Evolutionary conservation across 2,888 invertebrate genomes (phyloP).

Genomic region (Rutpela maculata): DNA sequence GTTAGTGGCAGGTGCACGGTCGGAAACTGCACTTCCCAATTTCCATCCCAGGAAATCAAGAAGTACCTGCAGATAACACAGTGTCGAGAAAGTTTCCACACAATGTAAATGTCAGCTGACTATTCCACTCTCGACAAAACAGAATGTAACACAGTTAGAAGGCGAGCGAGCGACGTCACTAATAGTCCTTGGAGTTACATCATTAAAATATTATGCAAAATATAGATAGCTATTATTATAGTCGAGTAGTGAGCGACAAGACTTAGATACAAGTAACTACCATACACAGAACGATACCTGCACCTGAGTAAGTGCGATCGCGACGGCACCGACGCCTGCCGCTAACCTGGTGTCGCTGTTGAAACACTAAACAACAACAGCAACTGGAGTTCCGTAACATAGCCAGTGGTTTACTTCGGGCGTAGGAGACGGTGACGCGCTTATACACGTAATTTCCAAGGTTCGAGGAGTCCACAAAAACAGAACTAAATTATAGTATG

Average conservation of each 20-base stretch:
- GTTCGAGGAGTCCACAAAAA: slow-evolving; percentile 34
- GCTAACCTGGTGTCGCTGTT: slow-evolving; percentile 34
- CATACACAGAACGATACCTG: slow-evolving; percentile 2
- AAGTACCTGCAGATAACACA: slow-evolving; percentile 27
- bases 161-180: slow-evolving; percentile 57
- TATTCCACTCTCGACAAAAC: slow-evolving; percentile 50
- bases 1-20: slow-evolving; percentile 26
- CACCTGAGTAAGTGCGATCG: slow-evolving; percentile 16
- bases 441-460: slow-evolving; percentile 48
- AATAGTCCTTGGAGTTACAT: slow-evolving; percentile 51
- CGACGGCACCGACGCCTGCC: slow-evolving; percentile 37
- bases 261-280: background rate
- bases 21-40: slow-evolving; percentile 25
- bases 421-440: slow-evolving; percentile 60
- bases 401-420: slow-evolving; percentile 39
- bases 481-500: slow-evolving; percentile 34
- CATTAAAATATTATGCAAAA: slow-evolving; percentile 45
- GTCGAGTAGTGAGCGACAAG: background rate
- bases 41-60: slow-evolving; percentile 32
- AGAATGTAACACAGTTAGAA: slow-evolving; percentile 58
- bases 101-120: slow-evolving; percentile 59
- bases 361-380: slow-evolving; percentile 41
- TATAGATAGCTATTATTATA: slow-evolving; percentile 16
- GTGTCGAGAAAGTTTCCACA: slow-evolving; percentile 44
- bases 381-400: slow-evolving; percentile 37